Percentiles rank a stretch among this genome's conserved stretches.
phyloP scores from a whole-genome alignment of 2,797 vertebrate genomes.

The Pterois miles region DNA sequence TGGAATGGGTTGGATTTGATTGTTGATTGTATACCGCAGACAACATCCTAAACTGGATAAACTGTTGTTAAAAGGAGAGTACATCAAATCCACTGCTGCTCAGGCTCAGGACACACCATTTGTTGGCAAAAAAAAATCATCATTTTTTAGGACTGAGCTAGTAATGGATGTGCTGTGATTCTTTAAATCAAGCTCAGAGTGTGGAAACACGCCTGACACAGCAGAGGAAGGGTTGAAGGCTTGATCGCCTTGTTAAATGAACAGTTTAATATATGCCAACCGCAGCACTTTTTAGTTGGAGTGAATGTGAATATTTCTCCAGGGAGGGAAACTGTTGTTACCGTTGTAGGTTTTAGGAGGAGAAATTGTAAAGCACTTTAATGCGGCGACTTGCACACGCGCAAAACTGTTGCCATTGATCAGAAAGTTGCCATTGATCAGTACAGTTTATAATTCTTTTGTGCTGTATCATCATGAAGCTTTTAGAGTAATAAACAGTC shows the following conservation, averaged over 20 bases:
- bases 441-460: conserved; percentile 4
- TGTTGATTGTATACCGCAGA: not conserved
- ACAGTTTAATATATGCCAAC: conserved; percentile 58
- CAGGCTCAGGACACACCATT: not conserved
- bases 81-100: conserved; percentile 1
- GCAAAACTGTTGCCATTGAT: conserved; percentile 2
- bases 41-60: not conserved
- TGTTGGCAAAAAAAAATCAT: conserved; percentile 14
- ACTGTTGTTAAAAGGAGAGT: conserved; percentile 2
- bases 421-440: conserved; percentile 2
- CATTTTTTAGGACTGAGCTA: conserved; percentile 2
- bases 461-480: conserved; percentile 4
- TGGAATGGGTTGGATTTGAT: not conserved
- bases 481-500: not conserved
- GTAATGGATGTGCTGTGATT: conserved; percentile 44
- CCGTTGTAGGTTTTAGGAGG: conserved; percentile 11
- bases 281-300: conserved; percentile 60
- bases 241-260: conserved; percentile 58
- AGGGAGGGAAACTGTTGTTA: conserved; percentile 20
- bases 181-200: conserved; percentile 55
- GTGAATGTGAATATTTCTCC: conserved; percentile 33
- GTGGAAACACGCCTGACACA: conserved; percentile 63
- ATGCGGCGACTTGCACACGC: not conserved
- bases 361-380: not conserved
- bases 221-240: conserved; percentile 59